Evolutionary conservation across 2,888 invertebrate species (phyloP).

Genomic region (Cyrtodaria siliqua): DNA sequence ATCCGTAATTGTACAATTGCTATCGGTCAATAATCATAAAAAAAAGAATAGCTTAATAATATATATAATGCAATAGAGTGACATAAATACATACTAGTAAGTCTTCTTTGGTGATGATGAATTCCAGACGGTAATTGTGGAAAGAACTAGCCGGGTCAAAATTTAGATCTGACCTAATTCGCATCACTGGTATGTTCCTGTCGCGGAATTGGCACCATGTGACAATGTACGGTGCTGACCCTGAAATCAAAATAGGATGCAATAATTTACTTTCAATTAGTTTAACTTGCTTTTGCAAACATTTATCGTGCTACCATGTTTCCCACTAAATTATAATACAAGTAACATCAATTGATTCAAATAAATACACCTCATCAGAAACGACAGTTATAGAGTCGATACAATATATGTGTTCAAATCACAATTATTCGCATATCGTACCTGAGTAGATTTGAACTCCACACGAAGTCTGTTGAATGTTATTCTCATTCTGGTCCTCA

Average conservation of each 20-base stretch:
- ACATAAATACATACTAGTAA: background rate
- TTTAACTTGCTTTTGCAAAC: no score
- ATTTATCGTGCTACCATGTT: no score
- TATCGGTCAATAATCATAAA: no score
- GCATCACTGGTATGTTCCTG: conserved; percentile 19
- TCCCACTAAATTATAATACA: no score
- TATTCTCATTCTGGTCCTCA: background rate
- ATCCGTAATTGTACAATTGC: no score
- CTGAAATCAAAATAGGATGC: background rate
- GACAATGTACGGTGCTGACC: conserved; percentile 34
- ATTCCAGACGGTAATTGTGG: conserved; percentile 47
- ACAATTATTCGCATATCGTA: background rate
- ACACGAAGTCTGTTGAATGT: conserved; percentile 28
- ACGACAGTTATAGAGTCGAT: no score
- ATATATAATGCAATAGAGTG: no score
- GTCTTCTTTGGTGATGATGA: conserved; percentile 31
- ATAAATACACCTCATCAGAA: no score
- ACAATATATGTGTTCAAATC: no score
- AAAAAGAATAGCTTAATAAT: no score
- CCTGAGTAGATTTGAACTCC: conserved; percentile 54
- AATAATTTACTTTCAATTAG: no score
- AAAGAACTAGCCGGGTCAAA: conserved; percentile 43
- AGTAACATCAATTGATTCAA: no score
- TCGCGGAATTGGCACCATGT: conserved; percentile 58
- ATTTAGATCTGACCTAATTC: conserved; percentile 23